phyloP scores from a whole-genome alignment of 2,797 vertebrate species.

The Acanthurus lineatus region DNA sequence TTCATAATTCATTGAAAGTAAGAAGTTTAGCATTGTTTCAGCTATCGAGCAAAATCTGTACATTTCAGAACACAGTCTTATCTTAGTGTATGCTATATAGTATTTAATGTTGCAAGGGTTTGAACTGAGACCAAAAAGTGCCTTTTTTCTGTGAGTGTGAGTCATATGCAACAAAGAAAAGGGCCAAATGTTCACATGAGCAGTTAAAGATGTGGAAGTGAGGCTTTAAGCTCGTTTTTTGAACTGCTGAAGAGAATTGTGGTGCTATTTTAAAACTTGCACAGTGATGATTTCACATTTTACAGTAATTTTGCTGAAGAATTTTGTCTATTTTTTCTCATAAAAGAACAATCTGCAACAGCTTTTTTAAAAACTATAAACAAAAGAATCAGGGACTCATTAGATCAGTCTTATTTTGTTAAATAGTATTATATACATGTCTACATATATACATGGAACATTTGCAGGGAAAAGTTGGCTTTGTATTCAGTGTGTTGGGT shows the following conservation, averaged over 20 bases:
- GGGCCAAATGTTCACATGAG: not conserved
- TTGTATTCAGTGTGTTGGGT: not conserved
- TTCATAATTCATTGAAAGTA: not conserved
- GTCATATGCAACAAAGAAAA: not conserved
- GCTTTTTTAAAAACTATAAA: too few relatives aligned
- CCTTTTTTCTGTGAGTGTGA: not conserved
- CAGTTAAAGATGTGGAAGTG: too few relatives aligned
- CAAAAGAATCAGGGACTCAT: too few relatives aligned
- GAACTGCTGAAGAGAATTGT: not conserved
- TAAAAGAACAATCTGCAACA: too few relatives aligned
- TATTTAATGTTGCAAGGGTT: not conserved
- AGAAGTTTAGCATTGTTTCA: slow-evolving; percentile 2
- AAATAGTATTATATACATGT: too few relatives aligned
- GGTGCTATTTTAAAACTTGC: not conserved
- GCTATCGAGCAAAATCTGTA: not conserved
- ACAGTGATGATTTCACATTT: not conserved
- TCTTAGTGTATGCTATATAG: not conserved
- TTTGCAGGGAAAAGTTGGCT: not conserved
- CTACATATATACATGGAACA: not conserved
- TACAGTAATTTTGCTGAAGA: not conserved
- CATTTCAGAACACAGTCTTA: not conserved
- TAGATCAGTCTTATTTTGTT: too few relatives aligned
- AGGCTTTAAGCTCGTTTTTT: not conserved
- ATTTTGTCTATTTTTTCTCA: not conserved
- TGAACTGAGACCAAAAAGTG: not conserved